These are phyloP conservation scores for Eulemur macaco DNA, from an alignment of 2,113 vertebrate species.

Conservation along the genomic window DNA sequence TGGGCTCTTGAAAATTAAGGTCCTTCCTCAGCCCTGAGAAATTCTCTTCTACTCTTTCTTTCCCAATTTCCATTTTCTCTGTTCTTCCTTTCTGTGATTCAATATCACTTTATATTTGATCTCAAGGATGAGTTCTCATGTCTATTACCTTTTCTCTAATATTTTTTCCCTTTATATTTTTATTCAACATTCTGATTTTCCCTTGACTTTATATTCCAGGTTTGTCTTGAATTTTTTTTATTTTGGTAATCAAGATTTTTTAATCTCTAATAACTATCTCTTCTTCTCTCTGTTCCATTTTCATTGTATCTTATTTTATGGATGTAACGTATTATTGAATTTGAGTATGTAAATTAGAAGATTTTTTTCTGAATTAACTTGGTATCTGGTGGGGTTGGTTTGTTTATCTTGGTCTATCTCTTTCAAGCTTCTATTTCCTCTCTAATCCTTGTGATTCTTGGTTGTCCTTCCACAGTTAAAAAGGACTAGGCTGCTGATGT, in stretches of 20 bases:
- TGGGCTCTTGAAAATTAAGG: background rate
- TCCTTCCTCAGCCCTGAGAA: background rate
- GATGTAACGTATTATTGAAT: background rate
- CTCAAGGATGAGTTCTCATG: background rate
- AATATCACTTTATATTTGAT: background rate
- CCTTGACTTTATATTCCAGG: background rate
- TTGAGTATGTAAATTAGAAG: background rate
- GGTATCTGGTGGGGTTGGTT: background rate
- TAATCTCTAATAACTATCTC: background rate
- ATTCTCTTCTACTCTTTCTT: background rate
- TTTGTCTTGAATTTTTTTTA: background rate
- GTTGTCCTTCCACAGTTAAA: background rate
- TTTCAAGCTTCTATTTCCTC: background rate
- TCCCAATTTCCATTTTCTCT: slow-evolving; percentile 1
- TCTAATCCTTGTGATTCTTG: background rate
- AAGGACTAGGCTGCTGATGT: background rate
- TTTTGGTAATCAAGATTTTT: background rate
- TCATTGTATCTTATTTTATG: background rate
- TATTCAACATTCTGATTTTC: background rate
- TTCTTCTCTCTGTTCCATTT: background rate
- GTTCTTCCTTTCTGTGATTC: background rate
- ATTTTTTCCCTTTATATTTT: background rate
- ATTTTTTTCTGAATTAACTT: background rate
- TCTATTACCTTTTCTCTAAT: background rate
- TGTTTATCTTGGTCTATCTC: background rate